Evolutionary conservation across 2,113 vertebrate genomes (phyloP).

Genomic region (Pimephales promelas): DNA sequence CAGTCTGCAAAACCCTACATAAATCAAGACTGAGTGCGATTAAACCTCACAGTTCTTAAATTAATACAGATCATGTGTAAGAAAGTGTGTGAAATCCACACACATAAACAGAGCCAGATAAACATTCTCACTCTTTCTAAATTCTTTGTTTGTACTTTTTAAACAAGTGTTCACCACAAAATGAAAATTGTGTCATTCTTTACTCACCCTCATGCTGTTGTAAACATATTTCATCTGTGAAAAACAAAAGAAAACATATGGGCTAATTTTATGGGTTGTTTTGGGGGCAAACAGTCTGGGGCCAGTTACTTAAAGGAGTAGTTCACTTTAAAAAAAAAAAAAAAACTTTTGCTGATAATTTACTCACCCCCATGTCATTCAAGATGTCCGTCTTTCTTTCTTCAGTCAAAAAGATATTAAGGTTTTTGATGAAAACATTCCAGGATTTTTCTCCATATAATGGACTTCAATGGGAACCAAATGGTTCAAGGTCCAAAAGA

Average conservation of each 20-base stretch:
- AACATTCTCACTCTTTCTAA: not conserved
- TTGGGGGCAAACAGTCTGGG: not conserved
- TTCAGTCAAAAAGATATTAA: too few relatives aligned
- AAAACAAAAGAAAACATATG: not conserved
- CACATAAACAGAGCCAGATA: not conserved
- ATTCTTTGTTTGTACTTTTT: not conserved
- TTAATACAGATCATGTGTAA: constrained; percentile 12
- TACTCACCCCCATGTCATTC: too few relatives aligned
- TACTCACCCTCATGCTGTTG: not conserved
- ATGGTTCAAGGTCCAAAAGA: too few relatives aligned
- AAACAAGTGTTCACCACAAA: not conserved
- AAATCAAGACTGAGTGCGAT: constrained; percentile 33
- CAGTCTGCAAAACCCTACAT: constrained; percentile 13
- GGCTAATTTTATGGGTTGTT: not conserved
- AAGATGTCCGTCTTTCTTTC: too few relatives aligned
- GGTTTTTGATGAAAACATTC: too few relatives aligned
- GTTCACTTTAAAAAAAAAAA: too few relatives aligned
- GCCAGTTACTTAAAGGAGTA: not conserved
- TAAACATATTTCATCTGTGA: not conserved
- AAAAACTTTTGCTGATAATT: too few relatives aligned
- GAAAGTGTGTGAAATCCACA: not conserved
- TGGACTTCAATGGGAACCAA: too few relatives aligned
- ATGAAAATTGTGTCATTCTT: not conserved
- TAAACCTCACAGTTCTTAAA: constrained; percentile 22
- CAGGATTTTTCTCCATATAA: too few relatives aligned